Evolutionary conservation across 2,113 vertebrate species (phyloP).

Genomic region (Hippopotamus amphibius): DNA sequence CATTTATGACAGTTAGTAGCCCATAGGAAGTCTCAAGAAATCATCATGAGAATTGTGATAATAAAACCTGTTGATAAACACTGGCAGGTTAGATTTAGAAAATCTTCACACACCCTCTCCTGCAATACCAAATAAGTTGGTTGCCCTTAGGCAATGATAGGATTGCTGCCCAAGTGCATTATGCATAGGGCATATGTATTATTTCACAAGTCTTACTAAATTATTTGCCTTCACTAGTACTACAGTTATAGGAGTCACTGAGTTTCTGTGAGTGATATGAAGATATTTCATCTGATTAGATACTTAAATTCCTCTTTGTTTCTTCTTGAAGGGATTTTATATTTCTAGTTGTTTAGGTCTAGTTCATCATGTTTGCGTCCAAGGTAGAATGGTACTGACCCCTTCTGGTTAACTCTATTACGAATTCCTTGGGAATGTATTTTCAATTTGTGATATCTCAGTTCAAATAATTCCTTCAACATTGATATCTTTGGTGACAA

Average conservation of each 20-base stretch:
- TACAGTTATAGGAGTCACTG: neutral
- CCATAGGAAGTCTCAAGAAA: neutral
- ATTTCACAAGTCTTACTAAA: neutral
- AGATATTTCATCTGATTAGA: neutral
- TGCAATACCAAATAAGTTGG: neutral
- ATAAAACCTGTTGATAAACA: neutral
- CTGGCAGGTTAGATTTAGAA: neutral
- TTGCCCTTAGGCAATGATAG: neutral
- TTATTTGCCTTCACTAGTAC: neutral
- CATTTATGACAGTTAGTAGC: neutral
- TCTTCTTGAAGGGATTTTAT: neutral
- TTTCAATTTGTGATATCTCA: neutral
- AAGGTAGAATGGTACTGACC: conserved; percentile 31
- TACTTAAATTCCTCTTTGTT: neutral
- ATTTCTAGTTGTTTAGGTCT: neutral
- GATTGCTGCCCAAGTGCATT: neutral
- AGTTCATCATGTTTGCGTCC: neutral
- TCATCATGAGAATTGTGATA: neutral
- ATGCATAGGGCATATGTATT: neutral
- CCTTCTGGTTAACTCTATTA: conserved; percentile 29
- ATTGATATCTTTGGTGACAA: neutral
- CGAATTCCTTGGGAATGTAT: neutral
- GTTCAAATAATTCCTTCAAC: neutral
- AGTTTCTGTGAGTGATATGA: neutral
- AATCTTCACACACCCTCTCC: neutral